phyloP scores from a whole-genome alignment of 2,113 vertebrate genomes.

The Leptodactylus fuscus region DNA sequence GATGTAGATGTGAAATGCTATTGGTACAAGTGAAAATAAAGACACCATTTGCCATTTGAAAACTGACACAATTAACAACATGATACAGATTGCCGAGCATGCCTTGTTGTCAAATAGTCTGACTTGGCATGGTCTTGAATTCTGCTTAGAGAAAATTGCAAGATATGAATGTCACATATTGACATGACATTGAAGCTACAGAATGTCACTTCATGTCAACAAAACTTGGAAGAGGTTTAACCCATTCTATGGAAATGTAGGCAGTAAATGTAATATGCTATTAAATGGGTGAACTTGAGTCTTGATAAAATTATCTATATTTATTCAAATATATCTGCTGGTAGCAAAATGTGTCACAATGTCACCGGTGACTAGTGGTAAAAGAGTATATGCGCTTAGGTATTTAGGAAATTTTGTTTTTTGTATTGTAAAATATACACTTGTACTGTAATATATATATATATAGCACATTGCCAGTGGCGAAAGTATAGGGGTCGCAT shows the following conservation, averaged over 20 bases:
- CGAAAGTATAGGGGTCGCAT: too few relatives aligned
- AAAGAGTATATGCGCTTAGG: too few relatives aligned
- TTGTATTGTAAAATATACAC: too few relatives aligned
- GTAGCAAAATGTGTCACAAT: background rate
- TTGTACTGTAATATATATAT: too few relatives aligned
- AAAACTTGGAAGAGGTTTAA: conserved; percentile 39
- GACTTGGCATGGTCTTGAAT: conserved; percentile 56
- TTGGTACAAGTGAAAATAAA: conserved; percentile 48
- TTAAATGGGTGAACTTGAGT: background rate
- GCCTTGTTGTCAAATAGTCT: conserved; percentile 59
- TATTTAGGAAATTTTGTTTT: too few relatives aligned
- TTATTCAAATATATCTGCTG: background rate
- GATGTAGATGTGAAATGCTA: conserved; percentile 12
- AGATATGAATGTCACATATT: conserved; percentile 59
- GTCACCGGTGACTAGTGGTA: too few relatives aligned
- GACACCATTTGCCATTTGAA: conserved; percentile 51
- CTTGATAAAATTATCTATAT: background rate
- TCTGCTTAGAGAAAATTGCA: conserved; percentile 58
- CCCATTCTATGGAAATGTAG: background rate
- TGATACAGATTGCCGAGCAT: conserved; percentile 57
- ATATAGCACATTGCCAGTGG: too few relatives aligned
- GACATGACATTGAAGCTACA: conserved; percentile 59
- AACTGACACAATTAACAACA: conserved; percentile 53
- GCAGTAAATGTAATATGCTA: background rate
- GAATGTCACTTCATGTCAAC: conserved; percentile 52